phyloP scores from a whole-genome alignment of 2,888 invertebrate genomes.

The Mimumesa dahlbomi region DNA sequence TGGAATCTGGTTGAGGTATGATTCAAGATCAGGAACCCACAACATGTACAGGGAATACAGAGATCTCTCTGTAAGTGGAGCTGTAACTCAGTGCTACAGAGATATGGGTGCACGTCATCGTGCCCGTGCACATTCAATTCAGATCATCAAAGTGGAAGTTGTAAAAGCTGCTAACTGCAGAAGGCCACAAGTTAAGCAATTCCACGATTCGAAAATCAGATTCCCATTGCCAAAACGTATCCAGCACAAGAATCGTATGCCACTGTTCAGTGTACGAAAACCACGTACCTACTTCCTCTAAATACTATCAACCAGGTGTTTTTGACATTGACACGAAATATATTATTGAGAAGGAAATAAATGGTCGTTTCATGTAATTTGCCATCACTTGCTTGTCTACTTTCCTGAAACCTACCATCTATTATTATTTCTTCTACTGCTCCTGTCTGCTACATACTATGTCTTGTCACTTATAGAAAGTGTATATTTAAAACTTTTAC shows the following conservation, averaged over 20 bases:
- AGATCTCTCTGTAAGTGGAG: constrained; percentile 96
- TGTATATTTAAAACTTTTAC: too few species aligned
- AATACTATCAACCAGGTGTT: constrained; percentile 58
- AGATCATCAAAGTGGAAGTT: constrained; percentile 98
- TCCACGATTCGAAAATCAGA: constrained; percentile 97
- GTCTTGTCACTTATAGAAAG: too few species aligned
- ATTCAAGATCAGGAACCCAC: constrained; percentile 98
- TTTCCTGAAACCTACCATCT: neutral
- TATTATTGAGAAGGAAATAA: constrained; percentile 52
- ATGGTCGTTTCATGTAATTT: constrained; percentile 25
- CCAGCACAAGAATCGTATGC: constrained; percentile 90
- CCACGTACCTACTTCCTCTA: constrained; percentile 90
- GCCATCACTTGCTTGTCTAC: neutral
- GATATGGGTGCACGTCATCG: constrained; percentile 96
- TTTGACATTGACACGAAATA: constrained; percentile 37
- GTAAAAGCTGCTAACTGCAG: constrained; percentile 94
- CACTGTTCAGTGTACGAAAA: constrained; percentile 90
- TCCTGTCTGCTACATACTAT: too few species aligned
- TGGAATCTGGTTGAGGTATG: constrained; percentile 99
- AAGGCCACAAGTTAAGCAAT: constrained; percentile 97
- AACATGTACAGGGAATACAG: constrained; percentile 99
- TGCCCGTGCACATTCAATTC: constrained; percentile 97
- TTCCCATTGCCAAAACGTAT: constrained; percentile 98
- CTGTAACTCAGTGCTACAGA: constrained; percentile 98
- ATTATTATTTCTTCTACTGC: too few species aligned